phyloP scores from a whole-genome alignment of 1,140 invertebrate genomes.

The Steinernema feltiae region DNA sequence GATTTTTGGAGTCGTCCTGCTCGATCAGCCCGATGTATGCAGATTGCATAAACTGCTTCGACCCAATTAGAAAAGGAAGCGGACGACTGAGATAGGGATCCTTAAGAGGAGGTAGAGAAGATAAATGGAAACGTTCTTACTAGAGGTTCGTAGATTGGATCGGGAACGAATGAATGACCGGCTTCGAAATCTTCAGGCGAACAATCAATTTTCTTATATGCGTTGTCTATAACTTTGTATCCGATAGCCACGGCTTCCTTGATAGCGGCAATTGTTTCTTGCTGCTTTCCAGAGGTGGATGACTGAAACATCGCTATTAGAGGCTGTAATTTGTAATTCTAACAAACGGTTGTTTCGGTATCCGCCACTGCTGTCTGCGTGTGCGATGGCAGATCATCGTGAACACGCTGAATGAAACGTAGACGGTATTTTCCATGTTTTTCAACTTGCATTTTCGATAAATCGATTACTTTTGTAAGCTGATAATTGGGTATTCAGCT shows the following conservation, averaged over 20 bases:
- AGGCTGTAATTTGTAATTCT: background rate
- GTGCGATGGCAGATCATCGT: background rate
- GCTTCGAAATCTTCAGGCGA: background rate
- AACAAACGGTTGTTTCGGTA: background rate
- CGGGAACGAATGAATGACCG: background rate
- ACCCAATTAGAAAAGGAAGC: background rate
- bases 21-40: background rate
- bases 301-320: background rate
- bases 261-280: background rate
- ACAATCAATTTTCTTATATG: background rate
- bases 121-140: background rate
- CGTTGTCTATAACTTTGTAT: background rate
- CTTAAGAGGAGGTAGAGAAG: background rate
- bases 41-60: background rate
- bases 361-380: background rate
- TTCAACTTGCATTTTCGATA: background rate
- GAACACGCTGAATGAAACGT: background rate
- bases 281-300: background rate
- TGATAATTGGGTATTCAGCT: background rate
- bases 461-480: conserved; percentile 2
- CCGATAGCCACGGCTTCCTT: background rate
- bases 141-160: conserved; percentile 1
- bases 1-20: background rate
- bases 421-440: background rate
- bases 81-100: background rate